Conservation (phyloP, 1,140 invertebrate species). For the Acromyrmex charruanus region DNA sequence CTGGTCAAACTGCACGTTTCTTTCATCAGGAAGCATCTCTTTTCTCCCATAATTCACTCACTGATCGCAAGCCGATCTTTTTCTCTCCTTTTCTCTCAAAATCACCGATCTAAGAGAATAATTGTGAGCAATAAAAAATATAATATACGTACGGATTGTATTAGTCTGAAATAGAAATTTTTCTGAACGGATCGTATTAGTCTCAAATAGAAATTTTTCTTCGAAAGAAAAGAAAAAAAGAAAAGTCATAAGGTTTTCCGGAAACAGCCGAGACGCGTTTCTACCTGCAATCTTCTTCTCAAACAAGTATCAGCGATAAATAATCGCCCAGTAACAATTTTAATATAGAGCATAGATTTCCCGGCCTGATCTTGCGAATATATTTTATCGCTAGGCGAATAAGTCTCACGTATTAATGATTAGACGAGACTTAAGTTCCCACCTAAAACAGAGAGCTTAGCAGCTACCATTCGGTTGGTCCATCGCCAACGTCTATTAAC, state of each 20-base stretch:
- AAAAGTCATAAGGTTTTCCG: background rate
- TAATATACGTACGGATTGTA: background rate
- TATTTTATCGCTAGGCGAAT: constrained; percentile 19
- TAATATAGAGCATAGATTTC: background rate
- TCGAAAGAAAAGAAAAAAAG: background rate
- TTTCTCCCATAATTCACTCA: background rate
- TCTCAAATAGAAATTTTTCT: constrained; percentile 3
- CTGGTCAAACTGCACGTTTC: background rate
- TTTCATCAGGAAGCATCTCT: background rate
- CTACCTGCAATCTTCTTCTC: background rate
- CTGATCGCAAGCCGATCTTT: background rate
- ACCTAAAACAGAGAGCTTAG: constrained; percentile 13
- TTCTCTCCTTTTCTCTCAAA: background rate
- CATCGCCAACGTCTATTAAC: constrained; percentile 21
- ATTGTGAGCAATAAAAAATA: background rate
- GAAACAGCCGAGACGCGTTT: background rate
- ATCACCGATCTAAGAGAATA: constrained; percentile 2
- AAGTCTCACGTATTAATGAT: constrained; percentile 25
- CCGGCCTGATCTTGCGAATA: constrained; percentile 7
- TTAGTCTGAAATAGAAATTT: constrained; percentile 11
- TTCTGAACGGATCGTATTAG: background rate
- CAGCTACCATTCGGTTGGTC: background rate
- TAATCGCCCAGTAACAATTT: background rate
- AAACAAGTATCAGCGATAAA: background rate
- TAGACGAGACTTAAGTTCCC: constrained; percentile 21